Evolutionary conservation across 2,797 vertebrate genomes (phyloP).

Genomic region (Syngnathus rostellatus): DNA sequence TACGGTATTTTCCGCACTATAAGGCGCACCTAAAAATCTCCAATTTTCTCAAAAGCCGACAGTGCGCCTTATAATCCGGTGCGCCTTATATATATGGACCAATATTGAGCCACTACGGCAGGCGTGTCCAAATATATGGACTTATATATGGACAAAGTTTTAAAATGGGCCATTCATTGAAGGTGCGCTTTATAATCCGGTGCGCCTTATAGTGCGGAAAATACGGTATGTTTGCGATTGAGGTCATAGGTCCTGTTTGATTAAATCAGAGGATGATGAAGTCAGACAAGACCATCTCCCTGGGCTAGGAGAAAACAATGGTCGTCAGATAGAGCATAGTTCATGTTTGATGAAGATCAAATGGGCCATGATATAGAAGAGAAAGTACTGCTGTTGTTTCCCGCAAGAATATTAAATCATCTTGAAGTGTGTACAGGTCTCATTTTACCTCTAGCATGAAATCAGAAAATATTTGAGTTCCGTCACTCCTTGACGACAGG

Average conservation of each 20-base stretch:
- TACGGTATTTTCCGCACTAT: too few species aligned
- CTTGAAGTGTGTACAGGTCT: neutral
- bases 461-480: neutral
- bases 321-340: neutral
- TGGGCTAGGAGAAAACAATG: neutral
- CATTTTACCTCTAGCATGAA: neutral
- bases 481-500: conserved; percentile 8
- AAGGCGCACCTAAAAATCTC: too few species aligned
- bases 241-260: neutral
- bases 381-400: neutral
- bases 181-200: too few species aligned
- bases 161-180: too few species aligned
- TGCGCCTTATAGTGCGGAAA: neutral
- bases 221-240: neutral
- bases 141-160: too few species aligned
- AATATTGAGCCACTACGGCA: too few species aligned
- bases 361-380: neutral
- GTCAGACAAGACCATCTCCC: neutral
- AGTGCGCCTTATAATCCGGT: too few species aligned
- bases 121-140: too few species aligned
- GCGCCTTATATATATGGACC: too few species aligned
- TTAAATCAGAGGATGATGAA: neutral
- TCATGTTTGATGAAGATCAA: neutral
- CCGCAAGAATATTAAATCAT: neutral
- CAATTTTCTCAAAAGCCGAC: too few species aligned